Evolutionary conservation across 2,797 vertebrate species (phyloP), one percentile per base, ranked within the genome.

Genomic region (Oryzias dopingdopingensis): DNA sequence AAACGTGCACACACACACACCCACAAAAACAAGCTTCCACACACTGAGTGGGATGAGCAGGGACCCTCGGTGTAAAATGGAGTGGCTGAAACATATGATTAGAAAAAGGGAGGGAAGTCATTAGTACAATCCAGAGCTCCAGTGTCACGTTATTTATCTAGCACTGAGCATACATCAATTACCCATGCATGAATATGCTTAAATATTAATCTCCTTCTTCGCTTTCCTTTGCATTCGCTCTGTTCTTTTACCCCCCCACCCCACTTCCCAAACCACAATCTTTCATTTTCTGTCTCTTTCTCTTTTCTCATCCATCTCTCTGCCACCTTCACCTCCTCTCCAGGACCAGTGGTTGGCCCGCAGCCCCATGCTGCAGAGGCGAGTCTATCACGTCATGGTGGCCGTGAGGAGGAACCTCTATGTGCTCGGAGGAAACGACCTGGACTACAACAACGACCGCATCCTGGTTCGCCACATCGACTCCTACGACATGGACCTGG

Each of bases 351-450:
- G 97, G 96, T 59, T 95, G 41, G 90, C 93, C 52, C 95, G 94
- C 4, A 95, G 95, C 79, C 94, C 96, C 4, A 98, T 98, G 96
- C 77, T 96, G 52, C 96, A 99, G 91, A 93, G 96, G 79, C 91
- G 97, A 22, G 96, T 98, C 50, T 99, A 98, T 77, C 96, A 98
- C 56, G 96, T 96, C 62, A 99, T 99, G 96, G 96, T 94, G 1
- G 94, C 95, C 0, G 94, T 96, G 59, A 92, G 93, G 56, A 92
- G 94, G 76, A 94, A 94, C 77, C 93, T 99, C 4, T 99, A 97
- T 0, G 96, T 98, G 76, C 84, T 99, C 0, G 97, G 97, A 0
- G 97, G 96, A 53, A 99, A 98, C 4, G 96, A 98, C 79, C 89
- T 98, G 22, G 97, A 98, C 88, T 97, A 95, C 86, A 99, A 98